Evolutionary conservation across 2,797 vertebrate genomes (phyloP), one percentile per base, ranked within the genome.

Genomic region (Xenentodon cancila): DNA sequence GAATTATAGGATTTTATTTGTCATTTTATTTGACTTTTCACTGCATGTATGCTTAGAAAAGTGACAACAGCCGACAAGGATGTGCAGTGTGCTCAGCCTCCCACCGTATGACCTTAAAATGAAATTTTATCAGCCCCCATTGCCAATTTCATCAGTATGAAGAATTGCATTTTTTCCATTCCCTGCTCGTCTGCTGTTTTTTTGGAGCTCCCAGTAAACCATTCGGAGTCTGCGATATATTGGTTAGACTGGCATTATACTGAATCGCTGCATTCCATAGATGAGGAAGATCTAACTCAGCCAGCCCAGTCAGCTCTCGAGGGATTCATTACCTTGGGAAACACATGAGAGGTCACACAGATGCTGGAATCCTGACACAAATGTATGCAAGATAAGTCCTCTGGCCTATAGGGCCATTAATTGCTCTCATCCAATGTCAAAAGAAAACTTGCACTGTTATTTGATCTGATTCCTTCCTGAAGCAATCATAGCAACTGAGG

Each of bases 321-420:
- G 84, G 80, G 79, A 85, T 84, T 81, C 70, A 87, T 90, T 89
- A 87, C 75, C 82, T 79, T 63, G 57, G 64, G 75, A 87, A 84
- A 75, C 59, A 65, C 76, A 64, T 13, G 48, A 49, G 62, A 53
- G 52, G 59, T 82, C 84, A 86, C 71, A 3, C 70, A 75, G 80
- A 74, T 40, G 47, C 48, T 20, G 45, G 61, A 40, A 18, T 68
- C 64, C 72, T 37, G 71, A 81, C 64, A 79, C 65, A 77, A 75
- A 82, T 32, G 45, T 11, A 55, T 4, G 11, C 34, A 30, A 57
- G 58, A 53, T 64, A 65, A 44, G 52, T 60, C 64, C 45, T 37
- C 27, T 7, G 40, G n/a, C 0, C 47, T 47, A 54, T 9, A 1
- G 66, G 56, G 62, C 53, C 68, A 48, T 59, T 71, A 83, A 89